These are phyloP conservation scores for Hirtodrosophila duncani DNA, from an alignment of 2,888 invertebrate genomes.

Conservation along the genomic window DNA sequence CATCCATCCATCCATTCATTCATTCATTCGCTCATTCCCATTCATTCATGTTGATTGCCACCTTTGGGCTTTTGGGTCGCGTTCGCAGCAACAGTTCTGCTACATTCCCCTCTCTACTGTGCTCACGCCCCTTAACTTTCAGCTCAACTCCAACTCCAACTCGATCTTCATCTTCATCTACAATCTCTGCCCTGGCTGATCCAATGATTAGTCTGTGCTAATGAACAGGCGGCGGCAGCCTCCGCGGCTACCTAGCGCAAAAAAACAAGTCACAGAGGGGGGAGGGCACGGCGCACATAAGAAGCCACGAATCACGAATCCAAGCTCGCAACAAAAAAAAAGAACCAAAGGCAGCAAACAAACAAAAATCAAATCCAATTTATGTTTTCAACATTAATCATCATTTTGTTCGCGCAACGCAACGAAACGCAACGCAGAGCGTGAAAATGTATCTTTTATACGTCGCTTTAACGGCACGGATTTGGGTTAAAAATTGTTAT, in stretches of 20 bases:
- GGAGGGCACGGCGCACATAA: too few relatives aligned
- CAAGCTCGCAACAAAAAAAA: conserved; percentile 28
- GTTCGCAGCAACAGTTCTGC: conserved; percentile 23
- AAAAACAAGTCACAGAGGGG: too few relatives aligned
- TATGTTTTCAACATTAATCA: conserved; percentile 64
- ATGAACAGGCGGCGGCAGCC: conserved; percentile 48
- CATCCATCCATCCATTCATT: conserved; percentile 23
- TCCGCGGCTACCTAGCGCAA: conserved; percentile 56
- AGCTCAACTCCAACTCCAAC: too few relatives aligned
- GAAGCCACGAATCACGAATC: conserved; percentile 14
- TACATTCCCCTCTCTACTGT: conserved; percentile 19
- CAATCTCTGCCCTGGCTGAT: conserved; percentile 11
- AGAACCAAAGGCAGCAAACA: conserved; percentile 46
- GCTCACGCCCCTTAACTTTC: too few relatives aligned
- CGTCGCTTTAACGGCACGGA: conserved; percentile 58
- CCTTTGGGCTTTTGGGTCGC: conserved; percentile 52
- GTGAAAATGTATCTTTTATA: conserved; percentile 69
- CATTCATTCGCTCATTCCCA: conserved; percentile 46
- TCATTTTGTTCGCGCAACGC: conserved; percentile 44
- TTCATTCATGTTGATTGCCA: conserved; percentile 70
- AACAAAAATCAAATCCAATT: conserved; percentile 68
- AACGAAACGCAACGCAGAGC: conserved; percentile 21
- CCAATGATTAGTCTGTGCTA: conserved; percentile 54
- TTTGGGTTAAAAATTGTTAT: conserved; percentile 3
- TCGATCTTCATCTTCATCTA: conserved; percentile 13